Conservation (phyloP, 2,113 vertebrate genomes). For the Capreolus pygargus region DNA sequence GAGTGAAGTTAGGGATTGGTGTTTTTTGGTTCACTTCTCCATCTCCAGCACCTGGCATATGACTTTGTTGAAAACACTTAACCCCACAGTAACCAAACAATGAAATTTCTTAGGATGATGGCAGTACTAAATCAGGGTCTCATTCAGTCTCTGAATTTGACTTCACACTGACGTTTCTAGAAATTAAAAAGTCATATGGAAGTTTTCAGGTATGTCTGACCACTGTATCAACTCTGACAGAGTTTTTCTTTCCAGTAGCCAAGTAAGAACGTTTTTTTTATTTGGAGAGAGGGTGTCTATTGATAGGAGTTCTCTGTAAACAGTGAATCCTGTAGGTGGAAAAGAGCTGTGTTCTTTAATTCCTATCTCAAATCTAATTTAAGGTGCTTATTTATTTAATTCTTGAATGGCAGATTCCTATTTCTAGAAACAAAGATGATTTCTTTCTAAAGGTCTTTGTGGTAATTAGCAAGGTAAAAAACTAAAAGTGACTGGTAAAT, state of each 20-base stretch:
- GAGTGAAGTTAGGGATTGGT: not conserved
- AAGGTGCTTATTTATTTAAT: not conserved
- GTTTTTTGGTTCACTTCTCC: not conserved
- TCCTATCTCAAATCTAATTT: not conserved
- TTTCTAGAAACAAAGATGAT: not conserved
- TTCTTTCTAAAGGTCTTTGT: conserved; percentile 10
- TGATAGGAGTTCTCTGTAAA: not conserved
- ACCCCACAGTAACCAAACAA: not conserved
- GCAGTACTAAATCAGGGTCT: not conserved
- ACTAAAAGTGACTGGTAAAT: conserved; percentile 1
- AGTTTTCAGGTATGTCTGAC: not conserved
- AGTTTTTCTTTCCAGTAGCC: not conserved
- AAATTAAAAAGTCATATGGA: not conserved
- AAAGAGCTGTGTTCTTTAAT: not conserved
- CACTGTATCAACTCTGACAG: not conserved
- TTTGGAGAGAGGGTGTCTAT: not conserved
- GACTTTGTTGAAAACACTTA: not conserved
- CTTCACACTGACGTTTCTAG: not conserved
- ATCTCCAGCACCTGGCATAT: not conserved
- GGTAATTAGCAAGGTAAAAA: conserved; percentile 12
- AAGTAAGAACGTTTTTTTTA: not conserved
- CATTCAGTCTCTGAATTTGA: not conserved
- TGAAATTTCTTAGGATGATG: not conserved
- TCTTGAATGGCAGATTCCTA: not conserved
- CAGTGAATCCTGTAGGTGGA: not conserved